phyloP scores from a whole-genome alignment of 2,888 invertebrate species.

The Teleogryllus oceanicus region DNA sequence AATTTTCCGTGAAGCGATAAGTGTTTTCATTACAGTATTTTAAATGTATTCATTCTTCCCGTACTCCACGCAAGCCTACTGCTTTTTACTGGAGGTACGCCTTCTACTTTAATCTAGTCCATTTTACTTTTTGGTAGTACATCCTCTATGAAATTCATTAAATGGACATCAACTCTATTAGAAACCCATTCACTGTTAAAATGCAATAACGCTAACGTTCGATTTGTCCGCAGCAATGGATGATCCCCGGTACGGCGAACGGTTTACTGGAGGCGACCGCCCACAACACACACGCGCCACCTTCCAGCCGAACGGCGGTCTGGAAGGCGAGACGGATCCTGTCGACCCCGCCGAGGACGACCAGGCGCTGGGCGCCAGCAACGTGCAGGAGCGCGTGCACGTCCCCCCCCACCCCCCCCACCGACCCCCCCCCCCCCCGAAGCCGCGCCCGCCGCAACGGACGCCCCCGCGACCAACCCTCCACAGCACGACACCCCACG shows the following conservation, averaged over 20 bases:
- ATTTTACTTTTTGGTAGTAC: too few relatives aligned
- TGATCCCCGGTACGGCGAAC: not conserved
- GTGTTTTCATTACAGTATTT: too few relatives aligned
- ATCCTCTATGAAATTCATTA: too few relatives aligned
- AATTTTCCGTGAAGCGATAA: too few relatives aligned
- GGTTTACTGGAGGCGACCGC: not conserved
- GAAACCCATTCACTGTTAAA: not conserved
- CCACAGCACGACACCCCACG: not conserved
- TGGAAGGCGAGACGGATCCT: not conserved
- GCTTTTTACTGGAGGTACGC: too few relatives aligned
- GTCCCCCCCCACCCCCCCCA: not conserved
- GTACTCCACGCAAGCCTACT: too few relatives aligned
- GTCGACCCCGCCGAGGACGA: not conserved
- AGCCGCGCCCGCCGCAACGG: not conserved
- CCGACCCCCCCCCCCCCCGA: not conserved
- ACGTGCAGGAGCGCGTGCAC: not conserved
- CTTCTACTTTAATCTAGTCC: too few relatives aligned
- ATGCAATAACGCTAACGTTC: not conserved
- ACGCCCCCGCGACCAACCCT: not conserved
- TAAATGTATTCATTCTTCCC: too few relatives aligned
- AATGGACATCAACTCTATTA: too few relatives aligned
- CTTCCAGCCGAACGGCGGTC: not conserved
- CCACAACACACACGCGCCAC: not conserved
- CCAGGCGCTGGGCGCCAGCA: not conserved
- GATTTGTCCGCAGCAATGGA: not conserved